Conservation (phyloP, 2,113 vertebrate species). For the Clarias batrachus region DNA sequence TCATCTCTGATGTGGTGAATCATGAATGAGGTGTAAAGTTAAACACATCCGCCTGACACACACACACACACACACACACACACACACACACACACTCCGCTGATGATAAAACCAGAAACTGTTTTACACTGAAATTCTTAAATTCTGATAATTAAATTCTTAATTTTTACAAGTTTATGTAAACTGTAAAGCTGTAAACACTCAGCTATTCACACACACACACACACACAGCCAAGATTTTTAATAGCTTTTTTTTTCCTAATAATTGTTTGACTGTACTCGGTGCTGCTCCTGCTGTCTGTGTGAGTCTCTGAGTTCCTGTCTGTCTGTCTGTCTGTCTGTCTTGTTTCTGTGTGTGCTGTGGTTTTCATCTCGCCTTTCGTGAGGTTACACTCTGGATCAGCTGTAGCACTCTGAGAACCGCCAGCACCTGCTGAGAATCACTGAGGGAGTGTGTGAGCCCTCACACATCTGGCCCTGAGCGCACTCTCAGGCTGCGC, state of each 20-base stretch:
- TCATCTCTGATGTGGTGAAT: background rate
- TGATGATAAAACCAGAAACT: too few relatives aligned
- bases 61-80: background rate
- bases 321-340: slow-evolving; percentile 32
- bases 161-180: too few relatives aligned
- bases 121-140: too few relatives aligned
- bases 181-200: background rate
- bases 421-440: background rate
- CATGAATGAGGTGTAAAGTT: background rate
- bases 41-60: too few relatives aligned
- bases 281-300: slow-evolving; percentile 44
- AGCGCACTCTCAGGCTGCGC: too few relatives aligned
- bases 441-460: background rate
- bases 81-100: too few relatives aligned
- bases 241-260: background rate
- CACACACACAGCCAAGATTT: background rate
- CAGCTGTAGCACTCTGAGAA: background rate
- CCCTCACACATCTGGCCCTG: background rate
- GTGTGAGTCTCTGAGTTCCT: slow-evolving; percentile 61
- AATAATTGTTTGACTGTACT: background rate
- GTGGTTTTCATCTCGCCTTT: slow-evolving; percentile 14
- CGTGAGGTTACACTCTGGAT: background rate
- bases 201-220: background rate
- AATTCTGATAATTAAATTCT: too few relatives aligned
- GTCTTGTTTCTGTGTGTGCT: background rate